Conservation (phyloP, 2,797 vertebrate genomes). For the Leptatherina wallacei region DNA sequence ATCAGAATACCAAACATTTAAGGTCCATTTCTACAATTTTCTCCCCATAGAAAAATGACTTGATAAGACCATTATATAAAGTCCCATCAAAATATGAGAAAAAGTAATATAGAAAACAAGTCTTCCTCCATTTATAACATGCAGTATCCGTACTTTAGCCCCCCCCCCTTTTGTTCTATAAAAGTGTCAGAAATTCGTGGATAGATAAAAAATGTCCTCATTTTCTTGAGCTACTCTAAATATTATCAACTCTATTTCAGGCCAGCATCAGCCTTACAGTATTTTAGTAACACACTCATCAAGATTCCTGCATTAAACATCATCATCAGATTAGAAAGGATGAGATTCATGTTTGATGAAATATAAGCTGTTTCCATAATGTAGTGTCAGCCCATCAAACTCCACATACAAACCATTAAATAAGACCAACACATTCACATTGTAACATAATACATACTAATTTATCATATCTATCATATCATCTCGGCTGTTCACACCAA, state of each 20-base stretch:
- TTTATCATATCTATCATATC: neutral
- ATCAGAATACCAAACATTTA: neutral
- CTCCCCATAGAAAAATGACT: neutral
- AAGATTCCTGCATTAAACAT: neutral
- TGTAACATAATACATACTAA: neutral
- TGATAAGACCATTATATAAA: neutral
- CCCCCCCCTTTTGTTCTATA: too few relatives aligned
- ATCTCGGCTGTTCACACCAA: neutral
- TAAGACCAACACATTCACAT: neutral
- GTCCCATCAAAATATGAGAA: neutral
- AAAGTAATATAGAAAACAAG: neutral
- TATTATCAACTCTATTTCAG: neutral
- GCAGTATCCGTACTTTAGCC: too few relatives aligned
- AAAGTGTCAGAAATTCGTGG: too few relatives aligned
- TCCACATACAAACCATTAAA: too few relatives aligned
- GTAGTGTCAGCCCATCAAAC: neutral
- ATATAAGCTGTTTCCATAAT: neutral
- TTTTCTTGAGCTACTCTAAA: neutral
- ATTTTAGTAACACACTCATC: neutral
- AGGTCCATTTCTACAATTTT: neutral
- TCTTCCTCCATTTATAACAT: neutral
- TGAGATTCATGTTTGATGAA: neutral
- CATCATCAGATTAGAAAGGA: neutral
- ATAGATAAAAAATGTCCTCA: too few relatives aligned
- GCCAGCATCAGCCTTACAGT: neutral